Evolutionary conservation across 1,140 invertebrate species (phyloP), one percentile per base, ranked within the genome.

Genomic region (Stenopsyche tienmushanensis): DNA sequence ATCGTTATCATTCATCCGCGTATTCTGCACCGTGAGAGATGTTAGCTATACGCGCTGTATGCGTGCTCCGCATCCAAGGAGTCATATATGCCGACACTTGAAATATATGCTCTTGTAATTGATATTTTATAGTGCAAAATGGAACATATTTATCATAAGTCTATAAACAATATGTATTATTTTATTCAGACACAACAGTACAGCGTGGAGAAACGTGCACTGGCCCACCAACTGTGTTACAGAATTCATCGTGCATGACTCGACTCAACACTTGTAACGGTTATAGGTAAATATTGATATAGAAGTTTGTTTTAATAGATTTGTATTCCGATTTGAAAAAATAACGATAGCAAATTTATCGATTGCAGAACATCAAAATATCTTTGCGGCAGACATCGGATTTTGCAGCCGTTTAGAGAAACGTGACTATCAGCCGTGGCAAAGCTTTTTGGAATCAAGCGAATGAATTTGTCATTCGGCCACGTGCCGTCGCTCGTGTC

Each of bases 381-480:
- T 89, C 90, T 89, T 83, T 93, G 91, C 85, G 94, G 93, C 86
- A 92, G 91, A 84, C 93, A 94, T 87, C 90, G 92, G 84, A 95
- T 94, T 86, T 86, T 93, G 78, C 90, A 93, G 83, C 91, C 92
- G 77, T 91, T 94, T 84, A 91, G 91, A 86, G 90, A 93, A 88
- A 93, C 91, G 90, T 92, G 90, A 92, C 87, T 88, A 85, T 83
- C 62, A 55, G 64, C 65, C 60, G 68, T 64, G 55, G 26, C 29
- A 55, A 21, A 44, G 68, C 25, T 62, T 66, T 66, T 66, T 70
- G 68, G 65, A 70, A 70, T 62, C 50, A 62, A 66, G 65, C 65
- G 64, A 70, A 70, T 70, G 68, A 80, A 81, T 75, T 76, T 76
- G 74, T 80, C 76, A 76, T 70, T 70, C 69, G 79, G 77, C 78